Evolutionary conservation across 2,888 invertebrate species (phyloP).

Genomic region (Aphodius granarius): DNA sequence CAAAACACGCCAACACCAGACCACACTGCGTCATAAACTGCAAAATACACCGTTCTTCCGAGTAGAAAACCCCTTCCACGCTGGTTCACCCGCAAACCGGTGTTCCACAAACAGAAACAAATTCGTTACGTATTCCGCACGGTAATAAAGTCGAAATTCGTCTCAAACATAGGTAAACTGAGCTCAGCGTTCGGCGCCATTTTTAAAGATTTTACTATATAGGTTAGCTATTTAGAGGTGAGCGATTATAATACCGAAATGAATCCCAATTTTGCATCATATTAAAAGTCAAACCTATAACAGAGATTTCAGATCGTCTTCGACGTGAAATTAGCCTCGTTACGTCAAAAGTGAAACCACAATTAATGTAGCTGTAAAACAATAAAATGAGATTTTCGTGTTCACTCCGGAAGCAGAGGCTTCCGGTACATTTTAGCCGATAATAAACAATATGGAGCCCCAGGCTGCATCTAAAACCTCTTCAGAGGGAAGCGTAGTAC

Average conservation of each 20-base stretch:
- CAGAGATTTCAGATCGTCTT: not conserved
- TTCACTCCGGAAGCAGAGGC: slow-evolving; percentile 9
- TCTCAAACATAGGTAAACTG: not conserved
- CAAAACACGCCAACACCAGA: slow-evolving; percentile 4
- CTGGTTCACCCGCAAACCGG: not conserved
- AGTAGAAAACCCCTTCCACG: not conserved
- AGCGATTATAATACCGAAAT: not conserved
- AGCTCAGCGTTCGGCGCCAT: not conserved
- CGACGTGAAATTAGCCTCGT: not conserved
- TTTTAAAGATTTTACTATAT: not conserved
- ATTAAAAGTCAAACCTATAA: not conserved
- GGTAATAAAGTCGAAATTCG: not conserved
- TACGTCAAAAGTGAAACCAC: slow-evolving; percentile 1
- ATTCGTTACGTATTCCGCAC: not conserved
- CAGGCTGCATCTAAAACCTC: not conserved
- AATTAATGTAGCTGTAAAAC: slow-evolving; percentile 13
- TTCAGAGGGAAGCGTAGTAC: not conserved
- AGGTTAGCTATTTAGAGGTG: not conserved
- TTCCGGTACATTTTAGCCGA: slow-evolving; percentile 8
- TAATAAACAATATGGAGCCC: slow-evolving; percentile 13
- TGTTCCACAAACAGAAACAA: not conserved
- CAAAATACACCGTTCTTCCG: slow-evolving; percentile 10
- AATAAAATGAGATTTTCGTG: slow-evolving; percentile 9
- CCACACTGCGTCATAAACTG: slow-evolving; percentile 10
- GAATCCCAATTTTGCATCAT: not conserved